These are phyloP conservation scores for Schizopygopsis pylzovi DNA, from an alignment of 2,797 vertebrate species.

Conservation along the genomic window DNA sequence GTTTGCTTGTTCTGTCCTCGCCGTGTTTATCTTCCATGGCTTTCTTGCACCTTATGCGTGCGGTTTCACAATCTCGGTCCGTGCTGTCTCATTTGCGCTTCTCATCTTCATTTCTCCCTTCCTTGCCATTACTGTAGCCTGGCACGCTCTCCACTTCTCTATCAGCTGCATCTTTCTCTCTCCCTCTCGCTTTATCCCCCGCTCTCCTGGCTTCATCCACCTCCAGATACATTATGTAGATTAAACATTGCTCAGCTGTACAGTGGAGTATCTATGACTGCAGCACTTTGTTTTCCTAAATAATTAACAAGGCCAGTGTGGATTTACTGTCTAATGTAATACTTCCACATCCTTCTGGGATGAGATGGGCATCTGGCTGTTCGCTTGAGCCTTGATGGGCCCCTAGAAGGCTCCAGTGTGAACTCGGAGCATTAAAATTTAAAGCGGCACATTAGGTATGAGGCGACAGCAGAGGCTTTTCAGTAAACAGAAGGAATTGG, in stretches of 20 bases:
- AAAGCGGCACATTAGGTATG: constrained; percentile 67
- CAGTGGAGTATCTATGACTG: constrained; percentile 68
- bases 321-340: constrained; percentile 73
- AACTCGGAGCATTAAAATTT: constrained; percentile 71
- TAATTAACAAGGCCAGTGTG: constrained; percentile 73
- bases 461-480: constrained; percentile 61
- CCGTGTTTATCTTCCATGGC: constrained; percentile 9
- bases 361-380: constrained; percentile 65
- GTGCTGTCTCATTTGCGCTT: constrained; percentile 41
- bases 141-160: constrained; percentile 41
- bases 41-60: constrained; percentile 13
- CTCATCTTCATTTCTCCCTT: constrained; percentile 47
- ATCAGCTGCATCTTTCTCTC: constrained; percentile 36
- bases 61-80: constrained; percentile 20
- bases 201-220: constrained; percentile 39
- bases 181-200: constrained; percentile 33
- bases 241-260: constrained; percentile 68
- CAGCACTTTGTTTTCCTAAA: constrained; percentile 75
- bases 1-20: constrained; percentile 14
- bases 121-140: constrained; percentile 51
- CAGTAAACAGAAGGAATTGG: constrained; percentile 68
- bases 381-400: constrained; percentile 63
- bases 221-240: constrained; percentile 73
- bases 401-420: constrained; percentile 65
- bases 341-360: constrained; percentile 68